A percentile compares a stretch with the other conserved stretches of the same genome.
Evolutionary conservation across 2,797 vertebrate genomes (phyloP).

Genomic region (Enteromius fasciolatus): DNA sequence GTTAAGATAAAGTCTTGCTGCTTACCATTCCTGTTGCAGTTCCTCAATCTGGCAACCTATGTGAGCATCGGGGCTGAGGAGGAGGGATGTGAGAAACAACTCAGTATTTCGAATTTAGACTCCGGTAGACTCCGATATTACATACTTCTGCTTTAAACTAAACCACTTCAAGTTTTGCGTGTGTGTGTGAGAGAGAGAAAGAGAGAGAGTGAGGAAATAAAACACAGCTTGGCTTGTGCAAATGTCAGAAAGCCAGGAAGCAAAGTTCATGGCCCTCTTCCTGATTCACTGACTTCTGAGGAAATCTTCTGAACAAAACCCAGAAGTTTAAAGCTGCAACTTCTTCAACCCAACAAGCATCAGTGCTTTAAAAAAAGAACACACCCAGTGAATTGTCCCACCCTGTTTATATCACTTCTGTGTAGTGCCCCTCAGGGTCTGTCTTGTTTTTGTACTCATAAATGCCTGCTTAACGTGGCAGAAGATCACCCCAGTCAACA

Average conservation of each 20-base stretch:
- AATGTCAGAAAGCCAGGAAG: constrained; percentile 8
- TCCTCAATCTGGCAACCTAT: not conserved
- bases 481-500: constrained; percentile 26
- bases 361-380: constrained; percentile 4
- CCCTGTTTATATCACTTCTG: constrained; percentile 1
- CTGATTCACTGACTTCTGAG: not conserved
- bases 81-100: not conserved
- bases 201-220: not conserved
- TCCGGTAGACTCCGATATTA: not conserved
- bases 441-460: constrained; percentile 23
- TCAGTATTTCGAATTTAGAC: not conserved
- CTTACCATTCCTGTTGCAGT: not conserved
- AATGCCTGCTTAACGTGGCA: constrained; percentile 26
- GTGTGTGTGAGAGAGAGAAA: not conserved
- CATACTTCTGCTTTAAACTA: not conserved
- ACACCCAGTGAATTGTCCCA: not conserved
- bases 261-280: not conserved
- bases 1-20: not conserved
- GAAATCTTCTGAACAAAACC: not conserved
- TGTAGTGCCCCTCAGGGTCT: not conserved
- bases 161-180: not conserved
- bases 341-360: not conserved
- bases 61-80: not conserved
- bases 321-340: not conserved
- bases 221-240: constrained; percentile 3